Evolutionary conservation across 1,140 invertebrate genomes (phyloP), one percentile per base, ranked within the genome.

Genomic region (Lethocerus indicus): DNA sequence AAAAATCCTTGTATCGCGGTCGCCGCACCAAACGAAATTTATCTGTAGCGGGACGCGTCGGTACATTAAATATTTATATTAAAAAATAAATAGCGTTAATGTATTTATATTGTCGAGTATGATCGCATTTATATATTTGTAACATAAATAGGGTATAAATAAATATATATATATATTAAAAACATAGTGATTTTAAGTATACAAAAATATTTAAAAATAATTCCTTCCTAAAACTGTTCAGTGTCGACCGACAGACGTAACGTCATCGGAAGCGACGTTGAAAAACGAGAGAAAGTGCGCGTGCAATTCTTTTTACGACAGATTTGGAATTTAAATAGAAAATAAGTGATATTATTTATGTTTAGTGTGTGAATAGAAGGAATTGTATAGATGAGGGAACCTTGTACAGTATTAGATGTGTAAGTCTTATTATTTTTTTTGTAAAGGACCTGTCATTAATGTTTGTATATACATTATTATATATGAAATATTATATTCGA

Each of bases 231-330:
- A 37, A 18, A 47, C 18, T 28, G 18, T 16, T 41, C 23, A n/a
- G n/a, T n/a, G n/a, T n/a, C n/a, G n/a, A n/a, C n/a, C n/a, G n/a
- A n/a, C n/a, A n/a, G n/a, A n/a, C n/a, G n/a, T n/a, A n/a, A n/a
- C n/a, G n/a, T n/a, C n/a, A n/a, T n/a, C n/a, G n/a, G n/a, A n/a
- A n/a, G n/a, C n/a, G n/a, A n/a, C 39, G 23, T 16, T 41, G n/a
- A 27, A 37, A 14, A 28, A 13, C 26, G 25, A 49, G 20, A 14
- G 7, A 41, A 49, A 36, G 20, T 16, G 42, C 23, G 41, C 39
- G 49, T 51, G 49, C 49, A 51, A 51, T 51, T 51, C 25, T 45
- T 45, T 51, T 51, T 51, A 51, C 24, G 41, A 45, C 18, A 44
- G 37, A 23, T 50, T 24, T 42, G 26, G 26, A 40, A 16, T 14